phyloP scores from a whole-genome alignment of 1,140 invertebrate species.

The Eurosta solidaginis region DNA sequence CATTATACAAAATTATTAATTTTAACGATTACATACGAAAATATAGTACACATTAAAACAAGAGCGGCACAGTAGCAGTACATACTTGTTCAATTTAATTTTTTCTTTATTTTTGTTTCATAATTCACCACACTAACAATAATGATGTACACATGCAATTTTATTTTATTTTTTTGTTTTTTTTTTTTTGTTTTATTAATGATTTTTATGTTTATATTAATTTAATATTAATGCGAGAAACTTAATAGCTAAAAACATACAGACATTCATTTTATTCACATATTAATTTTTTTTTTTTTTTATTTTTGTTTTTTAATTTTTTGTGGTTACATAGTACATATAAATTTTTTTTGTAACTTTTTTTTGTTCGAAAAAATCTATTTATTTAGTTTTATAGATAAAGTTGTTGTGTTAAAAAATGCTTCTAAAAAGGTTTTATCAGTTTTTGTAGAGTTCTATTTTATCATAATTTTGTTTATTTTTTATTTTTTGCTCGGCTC shows the following conservation, averaged over 20 bases:
- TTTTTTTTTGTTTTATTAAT: constrained; percentile 12
- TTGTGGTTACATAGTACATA: too few relatives aligned
- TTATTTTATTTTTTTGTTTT: background rate
- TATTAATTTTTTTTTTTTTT: constrained; percentile 8
- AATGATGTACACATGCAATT: constrained; percentile 8
- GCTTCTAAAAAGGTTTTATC: constrained; percentile 21
- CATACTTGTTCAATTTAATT: too few relatives aligned
- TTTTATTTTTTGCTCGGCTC: background rate
- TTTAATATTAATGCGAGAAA: constrained; percentile 27
- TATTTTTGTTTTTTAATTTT: background rate
- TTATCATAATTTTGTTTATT: background rate
- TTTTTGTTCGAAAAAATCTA: constrained; percentile 8
- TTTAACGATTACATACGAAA: background rate
- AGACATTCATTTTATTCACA: constrained; percentile 25
- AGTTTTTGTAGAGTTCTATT: background rate
- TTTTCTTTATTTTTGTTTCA: background rate
- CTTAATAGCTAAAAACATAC: constrained; percentile 14
- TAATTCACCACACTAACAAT: background rate
- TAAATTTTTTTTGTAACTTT: background rate
- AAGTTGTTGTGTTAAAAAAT: constrained; percentile 28
- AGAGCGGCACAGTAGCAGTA: too few relatives aligned
- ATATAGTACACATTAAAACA: background rate
- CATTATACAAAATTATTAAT: constrained; percentile 15
- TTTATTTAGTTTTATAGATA: constrained; percentile 13
- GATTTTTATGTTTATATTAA: constrained; percentile 17